Conservation (phyloP, 2,113 vertebrate species). For the Atherinomorus stipes region DNA sequence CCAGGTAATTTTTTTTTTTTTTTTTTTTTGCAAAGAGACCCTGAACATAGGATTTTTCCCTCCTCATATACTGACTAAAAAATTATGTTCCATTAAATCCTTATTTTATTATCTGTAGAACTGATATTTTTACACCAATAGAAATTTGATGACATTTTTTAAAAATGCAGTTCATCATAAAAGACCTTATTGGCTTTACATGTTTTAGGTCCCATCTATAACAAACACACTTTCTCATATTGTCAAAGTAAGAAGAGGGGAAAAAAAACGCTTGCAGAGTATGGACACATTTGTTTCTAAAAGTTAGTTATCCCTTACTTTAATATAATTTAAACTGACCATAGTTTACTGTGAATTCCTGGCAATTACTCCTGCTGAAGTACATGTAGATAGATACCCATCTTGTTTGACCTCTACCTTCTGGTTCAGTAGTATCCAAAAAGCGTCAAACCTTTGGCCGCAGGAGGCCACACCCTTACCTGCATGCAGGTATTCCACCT, state of each 20-base stretch:
- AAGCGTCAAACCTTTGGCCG: conserved; percentile 3
- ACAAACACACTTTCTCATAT: background rate
- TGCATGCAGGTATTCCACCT: conserved; percentile 79
- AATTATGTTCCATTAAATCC: background rate
- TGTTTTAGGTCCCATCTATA: background rate
- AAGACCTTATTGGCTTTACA: background rate
- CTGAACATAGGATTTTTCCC: too few species aligned
- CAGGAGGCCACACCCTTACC: conserved; percentile 75
- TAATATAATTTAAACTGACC: background rate
- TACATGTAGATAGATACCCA: background rate
- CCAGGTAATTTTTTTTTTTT: too few species aligned
- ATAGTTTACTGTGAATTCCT: too few species aligned
- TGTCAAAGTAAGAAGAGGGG: background rate
- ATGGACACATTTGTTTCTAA: background rate
- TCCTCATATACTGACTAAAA: too few species aligned
- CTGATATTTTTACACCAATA: background rate
- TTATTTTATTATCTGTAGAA: background rate
- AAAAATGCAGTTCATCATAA: background rate
- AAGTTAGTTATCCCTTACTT: background rate
- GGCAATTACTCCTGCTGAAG: background rate
- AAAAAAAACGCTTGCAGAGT: background rate
- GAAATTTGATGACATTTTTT: background rate
- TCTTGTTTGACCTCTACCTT: conserved; percentile 24
- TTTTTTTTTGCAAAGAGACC: too few species aligned
- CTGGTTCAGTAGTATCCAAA: background rate